These are phyloP conservation scores for Choloepus hoffmanni DNA, from an alignment of 2,113 vertebrate genomes.

Conservation along the genomic window DNA sequence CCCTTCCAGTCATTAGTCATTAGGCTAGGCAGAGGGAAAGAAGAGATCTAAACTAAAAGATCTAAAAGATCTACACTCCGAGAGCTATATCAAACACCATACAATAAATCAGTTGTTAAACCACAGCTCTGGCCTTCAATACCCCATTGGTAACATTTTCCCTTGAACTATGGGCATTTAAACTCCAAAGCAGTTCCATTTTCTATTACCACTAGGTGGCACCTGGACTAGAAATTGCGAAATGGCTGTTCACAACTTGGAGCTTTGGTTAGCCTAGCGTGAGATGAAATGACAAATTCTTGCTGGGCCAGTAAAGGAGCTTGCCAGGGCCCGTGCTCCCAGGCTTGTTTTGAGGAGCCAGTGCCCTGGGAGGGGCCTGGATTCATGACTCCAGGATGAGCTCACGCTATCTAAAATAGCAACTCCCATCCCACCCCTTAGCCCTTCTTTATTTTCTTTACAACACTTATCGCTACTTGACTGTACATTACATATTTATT, in stretches of 20 bases:
- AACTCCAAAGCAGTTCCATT: neutral
- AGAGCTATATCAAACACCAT: neutral
- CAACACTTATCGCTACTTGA: neutral
- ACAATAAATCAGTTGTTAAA: neutral
- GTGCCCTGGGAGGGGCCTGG: neutral
- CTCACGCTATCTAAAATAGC: neutral
- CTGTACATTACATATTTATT: constrained; percentile 4
- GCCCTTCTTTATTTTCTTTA: neutral
- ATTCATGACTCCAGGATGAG: constrained; percentile 8
- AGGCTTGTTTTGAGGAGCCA: neutral
- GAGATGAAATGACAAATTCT: neutral
- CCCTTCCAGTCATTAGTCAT: neutral
- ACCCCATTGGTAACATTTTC: neutral
- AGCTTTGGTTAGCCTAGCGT: neutral
- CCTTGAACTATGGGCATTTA: neutral
- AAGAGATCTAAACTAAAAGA: neutral
- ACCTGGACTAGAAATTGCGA: neutral
- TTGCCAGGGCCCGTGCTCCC: neutral
- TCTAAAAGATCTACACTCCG: neutral
- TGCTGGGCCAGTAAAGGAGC: neutral
- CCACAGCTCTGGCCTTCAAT: neutral
- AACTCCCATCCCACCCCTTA: neutral
- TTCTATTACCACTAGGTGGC: constrained; percentile 61
- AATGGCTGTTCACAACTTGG: neutral
- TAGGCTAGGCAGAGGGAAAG: neutral